Evolutionary conservation across 2,797 vertebrate genomes (phyloP).

Genomic region (Furcifer pardalis): DNA sequence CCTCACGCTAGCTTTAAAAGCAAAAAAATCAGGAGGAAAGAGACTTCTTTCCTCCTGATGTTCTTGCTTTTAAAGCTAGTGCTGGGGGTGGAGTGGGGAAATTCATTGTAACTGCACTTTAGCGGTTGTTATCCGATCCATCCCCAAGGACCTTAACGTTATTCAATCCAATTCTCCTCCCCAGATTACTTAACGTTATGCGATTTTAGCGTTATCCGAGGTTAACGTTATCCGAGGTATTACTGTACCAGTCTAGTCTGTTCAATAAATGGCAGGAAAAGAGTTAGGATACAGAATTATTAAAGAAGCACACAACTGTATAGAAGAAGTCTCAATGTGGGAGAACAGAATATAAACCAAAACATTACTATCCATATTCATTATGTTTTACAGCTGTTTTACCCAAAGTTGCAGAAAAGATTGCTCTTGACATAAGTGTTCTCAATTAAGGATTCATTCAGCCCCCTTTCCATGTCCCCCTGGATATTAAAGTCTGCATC

Average conservation of each 20-base stretch:
- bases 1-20: no score
- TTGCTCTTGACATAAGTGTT: background rate
- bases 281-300: background rate
- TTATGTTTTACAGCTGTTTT: background rate
- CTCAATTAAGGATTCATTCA: background rate
- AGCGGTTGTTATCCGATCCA: no score
- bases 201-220: no score
- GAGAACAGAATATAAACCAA: background rate
- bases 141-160: no score
- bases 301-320: background rate
- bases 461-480: background rate
- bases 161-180: no score
- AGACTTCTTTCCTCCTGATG: no score
- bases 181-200: no score
- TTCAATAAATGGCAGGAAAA: conserved; percentile 17
- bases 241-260: background rate
- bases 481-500: background rate
- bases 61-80: no score
- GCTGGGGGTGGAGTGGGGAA: no score
- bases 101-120: no score
- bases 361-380: conserved; percentile 20
- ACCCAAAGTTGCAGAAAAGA: conserved; percentile 25
- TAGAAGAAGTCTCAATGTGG: background rate
- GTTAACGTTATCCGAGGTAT: no score
- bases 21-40: no score